phyloP scores from a whole-genome alignment of 2,797 vertebrate genomes.

The Catostomus latipinnis region DNA sequence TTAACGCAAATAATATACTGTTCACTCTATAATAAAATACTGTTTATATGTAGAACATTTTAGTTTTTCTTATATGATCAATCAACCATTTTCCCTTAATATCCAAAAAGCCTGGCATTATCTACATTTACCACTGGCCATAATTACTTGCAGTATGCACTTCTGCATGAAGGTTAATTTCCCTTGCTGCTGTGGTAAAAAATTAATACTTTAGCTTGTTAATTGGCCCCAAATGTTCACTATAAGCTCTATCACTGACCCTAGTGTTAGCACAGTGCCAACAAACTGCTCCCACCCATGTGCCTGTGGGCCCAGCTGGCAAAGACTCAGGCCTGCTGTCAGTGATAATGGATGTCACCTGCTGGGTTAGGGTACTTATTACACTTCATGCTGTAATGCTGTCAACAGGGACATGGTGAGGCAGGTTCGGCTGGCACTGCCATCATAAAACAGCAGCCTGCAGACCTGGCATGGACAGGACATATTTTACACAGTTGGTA shows the following conservation, averaged over 20 bases:
- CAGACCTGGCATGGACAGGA: conserved; percentile 62
- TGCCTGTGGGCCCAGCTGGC: conserved; percentile 44
- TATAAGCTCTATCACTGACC: conserved; percentile 33
- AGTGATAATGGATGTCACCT: conserved; percentile 79
- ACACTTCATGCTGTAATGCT: conserved; percentile 63
- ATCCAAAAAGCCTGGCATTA: neutral
- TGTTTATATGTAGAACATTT: too few relatives aligned
- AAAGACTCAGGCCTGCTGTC: conserved; percentile 48
- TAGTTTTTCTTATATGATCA: neutral
- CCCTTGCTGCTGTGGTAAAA: conserved; percentile 29
- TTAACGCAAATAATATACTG: too few relatives aligned
- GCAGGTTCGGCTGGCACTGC: conserved; percentile 41
- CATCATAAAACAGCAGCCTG: conserved; percentile 38
- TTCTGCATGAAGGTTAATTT: conserved; percentile 17
- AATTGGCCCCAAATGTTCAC: conserved; percentile 38
- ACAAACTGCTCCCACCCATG: conserved; percentile 12
- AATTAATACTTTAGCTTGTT: conserved; percentile 4
- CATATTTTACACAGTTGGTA: conserved; percentile 69
- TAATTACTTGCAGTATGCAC: neutral
- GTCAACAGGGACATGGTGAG: conserved; percentile 58
- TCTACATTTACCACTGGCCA: neutral
- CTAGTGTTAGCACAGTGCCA: conserved; percentile 20
- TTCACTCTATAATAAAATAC: too few relatives aligned
- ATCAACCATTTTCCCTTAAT: neutral
- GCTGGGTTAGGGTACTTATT: conserved; percentile 72